A percentile compares a stretch with the other conserved stretches of the same genome.
These are phyloP conservation scores for Platerodrilus igneus DNA, from an alignment of 2,888 invertebrate species.

Conservation along the genomic window DNA sequence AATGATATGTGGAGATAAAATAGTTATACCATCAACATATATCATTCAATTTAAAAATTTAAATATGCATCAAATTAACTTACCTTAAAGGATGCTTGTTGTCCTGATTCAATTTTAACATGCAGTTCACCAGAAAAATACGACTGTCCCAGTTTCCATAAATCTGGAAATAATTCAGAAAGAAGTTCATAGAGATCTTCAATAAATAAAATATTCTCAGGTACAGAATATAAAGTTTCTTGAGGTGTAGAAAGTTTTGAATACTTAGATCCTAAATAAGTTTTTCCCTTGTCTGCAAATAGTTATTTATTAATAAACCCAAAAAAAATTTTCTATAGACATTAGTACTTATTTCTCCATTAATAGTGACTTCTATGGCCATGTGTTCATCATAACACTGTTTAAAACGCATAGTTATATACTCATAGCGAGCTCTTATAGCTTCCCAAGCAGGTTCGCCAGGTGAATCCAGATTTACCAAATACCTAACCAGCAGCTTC, in stretches of 20 bases:
- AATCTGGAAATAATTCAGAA: conserved; percentile 75
- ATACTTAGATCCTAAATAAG: conserved; percentile 37
- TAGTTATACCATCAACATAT: too few relatives aligned
- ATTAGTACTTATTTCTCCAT: conserved; percentile 30
- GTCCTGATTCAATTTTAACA: conserved; percentile 65
- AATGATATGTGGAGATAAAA: too few relatives aligned
- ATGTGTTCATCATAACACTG: conserved; percentile 62
- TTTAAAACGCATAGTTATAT: conserved; percentile 65
- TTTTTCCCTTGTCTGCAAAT: conserved; percentile 36
- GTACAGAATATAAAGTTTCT: conserved; percentile 49
- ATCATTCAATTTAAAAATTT: too few relatives aligned
- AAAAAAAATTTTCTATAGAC: too few relatives aligned
- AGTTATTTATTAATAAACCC: too few relatives aligned
- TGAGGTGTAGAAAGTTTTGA: conserved; percentile 38
- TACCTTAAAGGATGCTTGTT: conserved; percentile 75
- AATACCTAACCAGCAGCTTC: conserved; percentile 84
- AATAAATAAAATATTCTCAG: conserved; percentile 69
- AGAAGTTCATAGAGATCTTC: conserved; percentile 75
- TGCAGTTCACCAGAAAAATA: conserved; percentile 88
- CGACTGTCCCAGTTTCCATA: conserved; percentile 93
- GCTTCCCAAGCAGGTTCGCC: conserved; percentile 98
- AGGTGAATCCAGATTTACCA: conserved; percentile 68
- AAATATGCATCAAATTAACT: too few relatives aligned
- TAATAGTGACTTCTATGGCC: conserved; percentile 44
- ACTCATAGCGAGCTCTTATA: conserved; percentile 77